Base-by-base conservation (phyloP, 2,888 invertebrate genomes). In the Pardosa pseudoannulata region DNA sequence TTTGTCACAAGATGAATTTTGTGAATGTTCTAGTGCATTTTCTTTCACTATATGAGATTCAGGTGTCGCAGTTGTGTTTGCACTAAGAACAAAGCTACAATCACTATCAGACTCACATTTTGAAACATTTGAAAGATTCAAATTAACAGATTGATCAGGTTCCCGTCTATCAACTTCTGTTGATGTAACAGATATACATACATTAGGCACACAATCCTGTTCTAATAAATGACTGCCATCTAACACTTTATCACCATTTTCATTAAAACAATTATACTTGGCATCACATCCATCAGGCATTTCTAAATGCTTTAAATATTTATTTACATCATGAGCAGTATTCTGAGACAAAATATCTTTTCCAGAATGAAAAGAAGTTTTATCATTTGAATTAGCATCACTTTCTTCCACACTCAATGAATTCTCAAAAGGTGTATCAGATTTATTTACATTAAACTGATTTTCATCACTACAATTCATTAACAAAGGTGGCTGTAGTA, bases 231-330 rank as follows among this genome's bases (percentile, higher is more conserved):
- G n/a, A n/a, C n/a, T 46, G 16, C 16, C 16, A 7, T 46, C 41
- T 46, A 16, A 16, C 16, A 46, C 16, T 56, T 56, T 23, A 2
- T 3, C 5, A 56, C 1, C 19, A 56, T 23, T 23, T 23, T 56
- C 56, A 23, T 16, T 46, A 16, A 46, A 46, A 46, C 16, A 16
- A 46, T 16, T 13, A 46, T 46, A 2, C 16, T 46, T 23, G 1
- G 23, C 5, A 23, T 56, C 23, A 56, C 23, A 23, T 23, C 56
- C 56, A 23, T 56, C 56, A 56, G 56, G 3, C 5, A 2, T 19
- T 56, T 23, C 71, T 71, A 75, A 70, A 71, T 70, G 64, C 23
- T 82, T 82, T 27, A 70, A 41, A 31, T 32, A 64, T 31, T 16
- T 6, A 19, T 64, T 70, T 16, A 46, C 27, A 73, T 65, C 56